A percentile compares a stretch with the other conserved stretches of the same genome.
Conservation (phyloP, 2,888 invertebrate species). For the Acronicta alni region DNA sequence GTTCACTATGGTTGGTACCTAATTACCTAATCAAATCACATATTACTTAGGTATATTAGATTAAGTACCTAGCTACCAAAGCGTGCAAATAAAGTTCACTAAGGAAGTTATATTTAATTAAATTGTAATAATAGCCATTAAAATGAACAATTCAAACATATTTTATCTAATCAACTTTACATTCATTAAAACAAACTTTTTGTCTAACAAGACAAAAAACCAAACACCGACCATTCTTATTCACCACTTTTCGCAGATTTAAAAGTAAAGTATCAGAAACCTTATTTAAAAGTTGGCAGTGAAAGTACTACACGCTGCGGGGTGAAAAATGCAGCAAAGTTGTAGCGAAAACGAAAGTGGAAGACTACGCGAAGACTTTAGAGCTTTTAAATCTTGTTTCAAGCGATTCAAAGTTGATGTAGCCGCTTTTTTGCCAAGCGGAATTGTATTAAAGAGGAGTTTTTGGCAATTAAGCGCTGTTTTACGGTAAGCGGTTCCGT, state of each 20-base stretch:
- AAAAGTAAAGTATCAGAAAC: conserved; percentile 41
- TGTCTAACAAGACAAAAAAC: conserved; percentile 1
- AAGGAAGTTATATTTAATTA: no score
- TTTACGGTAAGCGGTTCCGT: conserved; percentile 4
- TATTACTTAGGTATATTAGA: no score
- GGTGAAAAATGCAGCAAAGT: conserved; percentile 86
- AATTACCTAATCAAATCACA: no score
- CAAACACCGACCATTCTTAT: neutral
- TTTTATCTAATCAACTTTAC: neutral
- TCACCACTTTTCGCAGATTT: conserved; percentile 14
- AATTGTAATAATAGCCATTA: no score
- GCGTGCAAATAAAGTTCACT: no score
- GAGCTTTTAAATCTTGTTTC: conserved; percentile 59
- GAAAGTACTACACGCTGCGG: conserved; percentile 75
- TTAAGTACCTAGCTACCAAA: no score
- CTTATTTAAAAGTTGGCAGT: conserved; percentile 73
- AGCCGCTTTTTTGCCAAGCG: conserved; percentile 49
- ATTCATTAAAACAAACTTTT: neutral
- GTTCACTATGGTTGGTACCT: no score
- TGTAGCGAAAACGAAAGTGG: conserved; percentile 78
- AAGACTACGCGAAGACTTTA: conserved; percentile 61
- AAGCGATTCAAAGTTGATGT: conserved; percentile 55
- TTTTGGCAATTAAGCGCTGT: conserved; percentile 40
- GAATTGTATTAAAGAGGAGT: conserved; percentile 35
- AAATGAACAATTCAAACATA: no score